Evolutionary conservation across 2,797 vertebrate species (phyloP), one percentile per base, ranked within the genome.

Genomic region (Galagoides demidoff): DNA sequence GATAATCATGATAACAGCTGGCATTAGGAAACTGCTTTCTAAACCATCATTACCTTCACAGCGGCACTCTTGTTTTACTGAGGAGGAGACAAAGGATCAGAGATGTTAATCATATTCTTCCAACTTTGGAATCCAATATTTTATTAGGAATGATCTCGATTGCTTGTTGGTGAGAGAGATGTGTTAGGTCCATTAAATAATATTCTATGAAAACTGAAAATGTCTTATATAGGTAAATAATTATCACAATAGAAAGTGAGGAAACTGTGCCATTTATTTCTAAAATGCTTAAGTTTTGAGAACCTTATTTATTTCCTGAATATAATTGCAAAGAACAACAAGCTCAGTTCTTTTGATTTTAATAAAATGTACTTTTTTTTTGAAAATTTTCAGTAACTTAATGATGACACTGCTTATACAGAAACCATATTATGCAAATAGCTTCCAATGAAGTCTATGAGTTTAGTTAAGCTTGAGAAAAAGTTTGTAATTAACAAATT

Each of bases 401-500:
- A 95, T 79, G 88, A 94, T 23, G 52, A 37, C 14, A 31, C 29
- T 29, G 45, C 78, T 93, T 89, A 64, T 94, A 84, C 52, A 71
- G 89, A 68, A 71, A 89, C 82, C 73, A 70, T 88, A 74, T 95
- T 96, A 97, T 97, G 96, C 91, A 97, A 96, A 97, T 96, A 34
- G 1, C 20, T 93, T 66, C 13, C 66, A 90, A 64, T 95, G 85
- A 97, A 77, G 94, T 92, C 86, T 97, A 43, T 87, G 95, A 92
- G 95, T 95, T 97, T 93, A 94, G 92, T 97, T 97, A 97, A 93
- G 97, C 96, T 94, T 82, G 59, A 97, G 96, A 95, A 97, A 97
- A 98, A 97, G 97, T 97, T 98, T 97, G 96, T 96, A 97, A 98
- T 98, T 98, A 97, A 96, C 95, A 96, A 97, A 98, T 98, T 98